Evolutionary conservation across 2,113 vertebrate genomes (phyloP).

Genomic region (Solenodon paradoxus): DNA sequence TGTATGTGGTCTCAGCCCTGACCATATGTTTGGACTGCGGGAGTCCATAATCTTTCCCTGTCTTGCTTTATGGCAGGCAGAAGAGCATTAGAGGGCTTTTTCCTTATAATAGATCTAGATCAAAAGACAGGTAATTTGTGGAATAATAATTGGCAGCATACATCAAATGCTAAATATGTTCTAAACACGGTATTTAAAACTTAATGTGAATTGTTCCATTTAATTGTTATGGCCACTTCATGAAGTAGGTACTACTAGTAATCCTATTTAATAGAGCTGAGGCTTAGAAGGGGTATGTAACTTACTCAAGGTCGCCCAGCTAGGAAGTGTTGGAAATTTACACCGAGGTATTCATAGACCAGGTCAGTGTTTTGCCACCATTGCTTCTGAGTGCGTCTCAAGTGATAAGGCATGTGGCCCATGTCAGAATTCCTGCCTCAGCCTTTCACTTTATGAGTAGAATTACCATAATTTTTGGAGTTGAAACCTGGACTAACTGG

Average conservation of each 20-base stretch:
- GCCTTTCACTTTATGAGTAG: not conserved
- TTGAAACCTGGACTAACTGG: too few species aligned
- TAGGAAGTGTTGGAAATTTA: not conserved
- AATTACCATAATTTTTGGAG: too few species aligned
- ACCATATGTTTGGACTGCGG: not conserved
- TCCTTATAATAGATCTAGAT: not conserved
- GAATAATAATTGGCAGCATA: not conserved
- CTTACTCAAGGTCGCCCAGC: not conserved
- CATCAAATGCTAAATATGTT: not conserved
- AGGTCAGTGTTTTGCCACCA: too few species aligned
- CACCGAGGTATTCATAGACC: not conserved
- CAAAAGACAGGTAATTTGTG: not conserved
- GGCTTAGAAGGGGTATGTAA: not conserved
- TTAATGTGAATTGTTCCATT: not conserved
- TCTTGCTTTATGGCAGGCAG: not conserved
- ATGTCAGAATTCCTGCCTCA: not conserved
- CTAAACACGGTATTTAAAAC: not conserved
- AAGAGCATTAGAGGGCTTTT: not conserved
- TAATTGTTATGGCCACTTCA: not conserved
- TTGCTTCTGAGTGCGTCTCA: rapidly evolving
- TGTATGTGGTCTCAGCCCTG: not conserved
- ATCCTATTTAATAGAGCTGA: not conserved
- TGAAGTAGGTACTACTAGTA: not conserved
- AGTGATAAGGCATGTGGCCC: not conserved
- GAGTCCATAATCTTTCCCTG: not conserved